Evolutionary conservation across 2,888 invertebrate species (phyloP), one percentile per base, ranked within the genome.

Genomic region (Hipparchia sbordonii): DNA sequence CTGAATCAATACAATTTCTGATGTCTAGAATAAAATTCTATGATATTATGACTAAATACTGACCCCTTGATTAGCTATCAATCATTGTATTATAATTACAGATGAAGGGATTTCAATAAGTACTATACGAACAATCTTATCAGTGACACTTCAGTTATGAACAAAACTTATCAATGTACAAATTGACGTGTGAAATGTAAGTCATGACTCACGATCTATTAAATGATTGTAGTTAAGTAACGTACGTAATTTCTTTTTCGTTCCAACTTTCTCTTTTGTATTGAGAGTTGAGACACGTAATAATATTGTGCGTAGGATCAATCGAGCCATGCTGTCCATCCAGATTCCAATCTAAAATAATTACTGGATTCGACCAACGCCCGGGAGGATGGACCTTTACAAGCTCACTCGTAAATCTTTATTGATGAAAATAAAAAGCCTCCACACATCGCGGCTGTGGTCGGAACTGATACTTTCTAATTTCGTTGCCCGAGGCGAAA

Each of bases 401-500:
- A 84, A 84, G 82, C 83, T 84, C 80, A 84, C 85, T 82, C 85
- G 87, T 91, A 92, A 90, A 91, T 92, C 89, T 91, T 84, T 87
- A 90, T 88, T 84, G 85, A 82, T 84, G 84, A 82, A 82, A 84
- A 79, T 51, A 59, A 84, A 83, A 85, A 84, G 84, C 76, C 74
- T 74, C 72, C 74, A 84, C 79, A 78, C 84, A 84, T 82, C 80
- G 84, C 76, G 79, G 79, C 39, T 39, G 48, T 48, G 7, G 6
- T 76, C 78, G 76, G 82, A 77, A 76, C 76, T 74, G 54, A 84
- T 84, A 90, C 93, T 93, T 93, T 93, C 93, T 93, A 93, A 93
- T 91, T 92, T 90, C 84, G 83, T 89, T 82, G 88, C 93, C 84
- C 77, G 84, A 80, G 89, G 92, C 91, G 81, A 88, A 88, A 87